These are phyloP conservation scores for Syncerus caffer DNA, from an alignment of 2,797 vertebrate species.

Conservation along the genomic window DNA sequence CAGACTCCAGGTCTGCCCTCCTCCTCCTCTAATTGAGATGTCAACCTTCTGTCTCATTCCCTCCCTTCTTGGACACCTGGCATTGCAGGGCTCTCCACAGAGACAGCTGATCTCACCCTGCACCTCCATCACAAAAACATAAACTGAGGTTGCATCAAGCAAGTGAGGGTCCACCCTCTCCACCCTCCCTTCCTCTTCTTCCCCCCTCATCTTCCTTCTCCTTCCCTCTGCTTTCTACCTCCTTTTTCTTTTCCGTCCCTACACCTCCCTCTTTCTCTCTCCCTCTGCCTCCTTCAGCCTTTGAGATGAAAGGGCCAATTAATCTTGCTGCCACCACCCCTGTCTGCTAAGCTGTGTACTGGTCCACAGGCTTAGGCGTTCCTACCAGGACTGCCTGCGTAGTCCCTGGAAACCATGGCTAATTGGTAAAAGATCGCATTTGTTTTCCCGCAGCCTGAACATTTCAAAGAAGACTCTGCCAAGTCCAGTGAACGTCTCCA, in stretches of 20 bases:
- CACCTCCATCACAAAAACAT: background rate
- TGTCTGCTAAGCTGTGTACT: background rate
- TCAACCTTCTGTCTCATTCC: background rate
- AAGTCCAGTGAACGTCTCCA: background rate
- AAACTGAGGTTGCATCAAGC: background rate
- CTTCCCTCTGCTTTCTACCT: background rate
- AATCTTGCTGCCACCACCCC: background rate
- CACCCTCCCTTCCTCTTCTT: background rate
- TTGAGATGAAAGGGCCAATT: background rate
- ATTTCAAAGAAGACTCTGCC: background rate
- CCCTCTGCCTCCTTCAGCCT: background rate
- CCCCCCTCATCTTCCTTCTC: background rate
- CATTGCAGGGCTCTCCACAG: background rate
- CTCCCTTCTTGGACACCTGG: conserved; percentile 25
- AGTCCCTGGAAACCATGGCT: background rate
- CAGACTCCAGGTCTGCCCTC: background rate
- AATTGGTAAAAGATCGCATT: background rate
- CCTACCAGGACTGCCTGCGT: background rate
- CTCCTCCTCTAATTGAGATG: conserved; percentile 1
- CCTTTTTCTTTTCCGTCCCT: background rate
- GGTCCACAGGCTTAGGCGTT: background rate
- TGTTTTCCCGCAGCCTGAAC: background rate
- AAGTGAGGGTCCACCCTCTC: background rate
- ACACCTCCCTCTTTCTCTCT: background rate
- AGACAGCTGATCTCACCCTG: background rate